Base-by-base conservation (phyloP, 2,113 vertebrate species). In the Ploceus nigricollis region DNA sequence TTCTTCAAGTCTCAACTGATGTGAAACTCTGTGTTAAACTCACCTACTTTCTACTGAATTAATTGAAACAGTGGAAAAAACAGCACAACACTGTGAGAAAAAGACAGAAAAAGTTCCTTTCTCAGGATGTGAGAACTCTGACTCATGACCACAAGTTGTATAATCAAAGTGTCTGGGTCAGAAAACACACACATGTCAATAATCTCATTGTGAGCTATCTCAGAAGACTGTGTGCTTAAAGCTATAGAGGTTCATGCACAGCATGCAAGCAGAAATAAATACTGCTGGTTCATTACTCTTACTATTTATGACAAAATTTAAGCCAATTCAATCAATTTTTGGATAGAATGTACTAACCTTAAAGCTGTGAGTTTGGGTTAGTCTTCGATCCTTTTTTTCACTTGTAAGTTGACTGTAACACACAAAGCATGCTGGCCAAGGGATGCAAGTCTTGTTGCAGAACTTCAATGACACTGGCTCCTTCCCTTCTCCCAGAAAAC, bases 361-460 rank as follows among this genome's bases (percentile, higher is more conserved):
- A 58, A 63, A 39, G 8, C 19, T 82, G 13, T 75, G 31, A 87
- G 11, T 85, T 85, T 58, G 65, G 3, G 15, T 39, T 11, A 73
- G 20, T n/a, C 53, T 69, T 47, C 28, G 6, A 15, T 60, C 6
- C 44, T 75, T 66, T 58, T 58, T 72, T 56, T 54, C 10, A 6
- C 7, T 15, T 69, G 8, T 4, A 31, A 10, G n/a, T 37, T 72
- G 53, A 39, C 22, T 11, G 4, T 54, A 54, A 42, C 33, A 71
- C 1, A 1, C 2, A 50, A 21, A 35, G 4, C 0, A 0, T 13
- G 11, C 28, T 53, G 51, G 33, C 10, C n/a, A 65, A 80, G 17
- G 22, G 10, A 12, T 27, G 2, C 11, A 70, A 70, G 10, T 10
- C 25, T 44, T 44, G 11, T 54, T 73, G n/a, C 10, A 48, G 18